Conservation (phyloP, 2,113 vertebrate species). For the Labrus mixtus region DNA sequence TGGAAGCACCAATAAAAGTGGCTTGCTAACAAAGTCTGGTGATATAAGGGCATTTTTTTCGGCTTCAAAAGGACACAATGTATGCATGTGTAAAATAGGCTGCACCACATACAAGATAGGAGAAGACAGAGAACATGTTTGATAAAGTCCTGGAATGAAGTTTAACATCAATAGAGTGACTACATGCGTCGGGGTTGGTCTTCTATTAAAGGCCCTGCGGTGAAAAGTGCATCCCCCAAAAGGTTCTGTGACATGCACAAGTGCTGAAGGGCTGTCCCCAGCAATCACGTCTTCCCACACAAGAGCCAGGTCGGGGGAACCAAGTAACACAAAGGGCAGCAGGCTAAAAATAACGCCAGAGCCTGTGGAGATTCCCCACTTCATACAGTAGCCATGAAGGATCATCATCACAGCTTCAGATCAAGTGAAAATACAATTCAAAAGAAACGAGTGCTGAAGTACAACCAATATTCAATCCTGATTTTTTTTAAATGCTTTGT, state of each 20-base stretch:
- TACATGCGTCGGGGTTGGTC: constrained; percentile 29
- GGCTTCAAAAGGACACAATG: constrained; percentile 11
- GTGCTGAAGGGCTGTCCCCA: constrained; percentile 80
- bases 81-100: constrained; percentile 21
- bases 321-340: constrained; percentile 71
- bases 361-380: constrained; percentile 46
- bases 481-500: neutral
- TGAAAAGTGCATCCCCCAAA: constrained; percentile 67
- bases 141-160: constrained; percentile 37
- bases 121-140: constrained; percentile 41
- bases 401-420: constrained; percentile 47
- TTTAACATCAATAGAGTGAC: constrained; percentile 43
- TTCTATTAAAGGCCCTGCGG: constrained; percentile 38
- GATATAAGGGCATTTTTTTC: neutral
- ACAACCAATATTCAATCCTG: neutral
- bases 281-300: constrained; percentile 71
- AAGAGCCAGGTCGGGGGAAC: constrained; percentile 51
- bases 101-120: neutral
- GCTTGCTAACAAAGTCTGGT: constrained; percentile 19
- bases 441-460: neutral
- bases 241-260: constrained; percentile 74
- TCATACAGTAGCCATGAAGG: constrained; percentile 36
- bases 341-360: constrained; percentile 75
- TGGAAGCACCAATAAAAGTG: constrained; percentile 9
- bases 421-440: neutral